phyloP scores from a whole-genome alignment of 37 sponge, comb jelly and placozoan genomes.

The Chondrilla cf. caribensis region DNA sequence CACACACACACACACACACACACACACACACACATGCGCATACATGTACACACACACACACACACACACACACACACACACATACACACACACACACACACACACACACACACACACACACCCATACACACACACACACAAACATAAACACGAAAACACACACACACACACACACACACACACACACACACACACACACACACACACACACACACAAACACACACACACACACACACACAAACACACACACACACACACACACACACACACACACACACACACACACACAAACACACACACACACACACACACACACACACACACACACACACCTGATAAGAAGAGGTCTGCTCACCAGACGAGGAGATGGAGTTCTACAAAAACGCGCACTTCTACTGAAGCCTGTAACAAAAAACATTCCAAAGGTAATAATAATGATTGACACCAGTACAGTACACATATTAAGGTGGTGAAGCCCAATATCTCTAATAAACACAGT shows the following conservation, averaged over 20 bases:
- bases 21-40: too few species aligned
- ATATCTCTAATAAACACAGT: too few species aligned
- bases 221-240: too few species aligned
- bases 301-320: not conserved
- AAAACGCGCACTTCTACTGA: not conserved
- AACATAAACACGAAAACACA: slow-evolving; percentile 10
- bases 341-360: slow-evolving; percentile 32
- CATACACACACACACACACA: too few species aligned
- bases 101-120: not conserved
- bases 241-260: too few species aligned
- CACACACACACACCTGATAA: slow-evolving; percentile 12
- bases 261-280: too few species aligned
- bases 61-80: too few species aligned
- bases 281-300: too few species aligned
- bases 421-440: not conserved
- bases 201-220: too few species aligned
- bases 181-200: slow-evolving; percentile 6
- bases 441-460: not conserved
- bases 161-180: not conserved
- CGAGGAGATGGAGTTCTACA: slow-evolving; percentile 34
- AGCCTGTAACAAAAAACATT: not conserved
- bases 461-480: too few species aligned
- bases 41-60: too few species aligned
- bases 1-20: too few species aligned
- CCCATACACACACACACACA: not conserved